Conservation (phyloP, 2,888 invertebrate genomes). For the Torymus texanus region DNA sequence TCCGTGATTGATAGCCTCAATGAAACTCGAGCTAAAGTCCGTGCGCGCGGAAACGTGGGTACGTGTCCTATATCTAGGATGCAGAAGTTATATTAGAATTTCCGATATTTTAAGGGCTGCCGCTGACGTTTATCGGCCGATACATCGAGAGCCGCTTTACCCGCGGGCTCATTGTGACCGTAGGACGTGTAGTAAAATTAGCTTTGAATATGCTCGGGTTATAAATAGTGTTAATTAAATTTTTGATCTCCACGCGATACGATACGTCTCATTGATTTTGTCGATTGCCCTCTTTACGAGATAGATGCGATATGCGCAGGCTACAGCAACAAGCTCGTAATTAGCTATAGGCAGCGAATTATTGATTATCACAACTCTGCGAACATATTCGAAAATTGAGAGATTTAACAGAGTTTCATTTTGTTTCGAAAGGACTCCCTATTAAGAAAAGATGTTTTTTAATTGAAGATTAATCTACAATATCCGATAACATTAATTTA, state of each 20-base stretch:
- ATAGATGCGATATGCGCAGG: no score
- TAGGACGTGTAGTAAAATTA: conserved; percentile 7
- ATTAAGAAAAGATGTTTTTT: no score
- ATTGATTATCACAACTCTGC: no score
- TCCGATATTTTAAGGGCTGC: conserved; percentile 23
- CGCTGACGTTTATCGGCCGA: conserved; percentile 11
- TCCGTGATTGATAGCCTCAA: conserved; percentile 18
- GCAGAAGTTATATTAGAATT: neutral
- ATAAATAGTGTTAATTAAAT: conserved; percentile 22
- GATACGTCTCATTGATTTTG: conserved; percentile 1
- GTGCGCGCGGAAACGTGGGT: neutral
- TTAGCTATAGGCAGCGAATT: no score
- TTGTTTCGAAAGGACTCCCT: no score
- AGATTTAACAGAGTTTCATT: no score
- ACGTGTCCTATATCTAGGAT: no score
- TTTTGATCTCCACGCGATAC: conserved; percentile 10
- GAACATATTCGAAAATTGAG: no score
- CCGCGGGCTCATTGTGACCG: neutral
- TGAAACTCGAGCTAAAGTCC: conserved; percentile 6
- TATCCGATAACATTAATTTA: no score
- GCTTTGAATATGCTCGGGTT: neutral
- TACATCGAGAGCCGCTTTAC: no score
- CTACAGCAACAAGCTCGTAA: no score
- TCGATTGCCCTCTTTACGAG: neutral
- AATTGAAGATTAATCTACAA: no score